These are phyloP conservation scores for Hipparchia sbordonii DNA, from an alignment of 2,888 invertebrate species.

Conservation along the genomic window DNA sequence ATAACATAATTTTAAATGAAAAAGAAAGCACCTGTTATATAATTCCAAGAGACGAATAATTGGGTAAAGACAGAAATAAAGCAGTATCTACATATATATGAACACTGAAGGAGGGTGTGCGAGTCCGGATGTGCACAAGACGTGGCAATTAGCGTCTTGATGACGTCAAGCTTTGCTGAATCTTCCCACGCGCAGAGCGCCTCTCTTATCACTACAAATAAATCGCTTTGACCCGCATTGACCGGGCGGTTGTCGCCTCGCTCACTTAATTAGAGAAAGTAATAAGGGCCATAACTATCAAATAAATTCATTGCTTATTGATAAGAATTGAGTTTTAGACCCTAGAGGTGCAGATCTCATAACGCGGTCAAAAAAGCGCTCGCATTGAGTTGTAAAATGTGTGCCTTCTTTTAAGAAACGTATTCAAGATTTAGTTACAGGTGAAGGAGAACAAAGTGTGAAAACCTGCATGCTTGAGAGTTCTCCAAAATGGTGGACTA, in stretches of 20 bases:
- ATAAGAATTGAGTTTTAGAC: neutral
- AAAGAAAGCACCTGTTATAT: too few species aligned
- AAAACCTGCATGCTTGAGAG: too few species aligned
- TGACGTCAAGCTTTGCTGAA: conserved; percentile 59
- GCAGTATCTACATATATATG: neutral
- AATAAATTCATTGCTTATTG: conserved; percentile 26
- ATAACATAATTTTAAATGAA: too few species aligned
- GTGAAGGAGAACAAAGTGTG: neutral
- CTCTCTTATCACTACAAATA: conserved; percentile 67
- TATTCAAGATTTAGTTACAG: too few species aligned
- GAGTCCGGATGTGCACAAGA: conserved; percentile 51
- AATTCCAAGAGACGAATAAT: neutral
- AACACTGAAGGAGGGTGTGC: conserved; percentile 21
- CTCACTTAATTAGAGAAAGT: conserved; percentile 44
- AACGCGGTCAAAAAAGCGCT: too few species aligned
- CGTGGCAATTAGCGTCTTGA: conserved; percentile 55
- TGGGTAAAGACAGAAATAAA: neutral
- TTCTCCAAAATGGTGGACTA: too few species aligned
- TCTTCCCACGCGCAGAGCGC: conserved; percentile 63
- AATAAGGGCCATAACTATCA: conserved; percentile 26
- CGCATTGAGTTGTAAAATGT: too few species aligned
- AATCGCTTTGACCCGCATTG: conserved; percentile 63
- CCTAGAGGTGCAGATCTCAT: neutral
- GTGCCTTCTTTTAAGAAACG: too few species aligned
- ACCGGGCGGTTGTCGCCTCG: conserved; percentile 52